Evolutionary conservation across 2,888 invertebrate species (phyloP), one percentile per base, ranked within the genome.

Genomic region (Camponotus fellah): DNA sequence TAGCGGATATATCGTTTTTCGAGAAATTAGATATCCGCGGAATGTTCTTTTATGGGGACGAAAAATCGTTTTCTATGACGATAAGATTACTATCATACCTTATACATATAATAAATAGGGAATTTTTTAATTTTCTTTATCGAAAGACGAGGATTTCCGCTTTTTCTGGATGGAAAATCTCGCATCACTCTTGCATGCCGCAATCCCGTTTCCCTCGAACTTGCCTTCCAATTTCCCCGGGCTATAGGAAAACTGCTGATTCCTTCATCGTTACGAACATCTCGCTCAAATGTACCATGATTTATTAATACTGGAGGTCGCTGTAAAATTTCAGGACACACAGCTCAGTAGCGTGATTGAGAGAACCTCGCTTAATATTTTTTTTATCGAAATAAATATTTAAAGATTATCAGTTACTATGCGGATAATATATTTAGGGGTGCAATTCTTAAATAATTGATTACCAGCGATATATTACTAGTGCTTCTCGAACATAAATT

Each of bases 241-340:
- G 77, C 56, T 69, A n/a, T 79, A 79, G 32, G 34, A 71, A 79
- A 79, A 79, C 58, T 79, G 79, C 79, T 79, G 79, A 79, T 79
- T 71, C 79, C 71, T 58, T 79, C 79, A 79, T 79, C 79, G 69
- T 21, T 6, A 21, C 34, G 69, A 71, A 71, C 79, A 46, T 79
- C 34, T 43, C 79, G 69, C 43, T 71, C 56, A 69, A 79, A 79
- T 71, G 58, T 71, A 69, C 69, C 58, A 43, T 46, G 58, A 43
- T 71, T 79, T 79, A 79, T 79, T 79, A 79, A 79, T 79, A 79
- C 79, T 79, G 21, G 58, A 58, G 32, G 43, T 17, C 34, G 58
- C 43, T 71, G 32, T 58, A 32, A 79, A 79, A 79, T 79, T 79
- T 58, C 21, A 34, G 21, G 43, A 12, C 10, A 12, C 10, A n/a